Base-by-base conservation (phyloP, 2,113 vertebrate genomes). In the Pluvianellus socialis region DNA sequence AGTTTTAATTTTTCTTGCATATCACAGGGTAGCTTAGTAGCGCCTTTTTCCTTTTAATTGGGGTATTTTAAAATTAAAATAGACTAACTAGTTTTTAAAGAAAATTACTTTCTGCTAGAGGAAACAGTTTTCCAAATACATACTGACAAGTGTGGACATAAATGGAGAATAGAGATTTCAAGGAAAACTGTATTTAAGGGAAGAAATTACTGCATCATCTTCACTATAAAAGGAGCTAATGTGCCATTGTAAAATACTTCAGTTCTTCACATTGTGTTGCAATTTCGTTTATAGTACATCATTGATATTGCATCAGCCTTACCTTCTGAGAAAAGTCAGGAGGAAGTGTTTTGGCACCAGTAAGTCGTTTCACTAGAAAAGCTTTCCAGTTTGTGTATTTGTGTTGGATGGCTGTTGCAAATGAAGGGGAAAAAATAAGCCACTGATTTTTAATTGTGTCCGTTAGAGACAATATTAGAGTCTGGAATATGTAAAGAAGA, bases 371-470 rank as follows among this genome's bases (percentile, higher is more conserved):
- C 97, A 99, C 99, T 92, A 99, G 98, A 98, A 99, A 99, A 90
- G 98, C 98, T 99, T 99, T 99, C 99, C 99, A 99, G 99, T 99
- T 99, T 92, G 99, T 99, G 97, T 98, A 99, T 97, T 99, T 99
- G 98, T 99, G 99, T 95, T 99, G 99, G 98, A 99, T 99, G 94
- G 99, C 99, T 99, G 96, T 97, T 97, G 96, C 56, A 95, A 97
- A 98, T 86, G 85, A 98, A 98, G 87, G 92, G 86, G 92, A 80
- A 94, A 92, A 96, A 96, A 92, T 95, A 92, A 96, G 71, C 72
- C 81, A 95, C 79, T 94, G 76, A 56, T 90, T 95, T 95, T 92
- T 87, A 94, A 90, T 79, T 96, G 81, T 90, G 89, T 88, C 84
- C 12, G 0, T 94, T 85, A 96, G 42, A 95, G 87, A 96, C 49